phyloP scores from a whole-genome alignment of 2,797 vertebrate genomes.

The Gymnoscopelus braueri region DNA sequence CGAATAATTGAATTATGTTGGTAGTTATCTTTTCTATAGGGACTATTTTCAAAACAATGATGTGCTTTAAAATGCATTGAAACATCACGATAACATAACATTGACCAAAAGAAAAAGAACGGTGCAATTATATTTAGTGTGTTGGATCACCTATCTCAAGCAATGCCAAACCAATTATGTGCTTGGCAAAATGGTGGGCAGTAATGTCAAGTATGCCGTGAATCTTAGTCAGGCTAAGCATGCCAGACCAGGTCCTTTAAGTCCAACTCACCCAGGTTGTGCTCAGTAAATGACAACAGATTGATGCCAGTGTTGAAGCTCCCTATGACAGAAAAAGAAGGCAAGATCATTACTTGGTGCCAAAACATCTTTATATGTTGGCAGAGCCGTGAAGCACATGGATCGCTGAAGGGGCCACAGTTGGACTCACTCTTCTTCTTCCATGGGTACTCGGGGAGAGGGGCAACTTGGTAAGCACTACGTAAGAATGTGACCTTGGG shows the following conservation, averaged over 20 bases:
- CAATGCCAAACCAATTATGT: not conserved
- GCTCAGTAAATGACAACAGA: conserved; percentile 75
- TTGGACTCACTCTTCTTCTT: conserved; percentile 74
- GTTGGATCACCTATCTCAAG: not conserved
- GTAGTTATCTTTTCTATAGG: too few relatives aligned
- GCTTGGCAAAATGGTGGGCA: too few relatives aligned
- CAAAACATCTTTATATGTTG: not conserved
- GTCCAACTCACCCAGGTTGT: conserved; percentile 72
- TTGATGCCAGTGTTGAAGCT: conserved; percentile 70
- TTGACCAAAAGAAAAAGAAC: too few relatives aligned
- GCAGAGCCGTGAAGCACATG: conserved; percentile 6
- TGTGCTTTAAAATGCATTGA: too few relatives aligned
- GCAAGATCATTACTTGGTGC: not conserved
- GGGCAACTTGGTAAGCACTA: conserved; percentile 66
- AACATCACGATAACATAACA: too few relatives aligned
- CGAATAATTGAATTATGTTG: too few relatives aligned
- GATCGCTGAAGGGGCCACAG: not conserved
- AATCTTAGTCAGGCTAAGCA: too few relatives aligned
- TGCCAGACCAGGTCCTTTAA: too few relatives aligned
- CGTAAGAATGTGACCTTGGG: conserved; percentile 41
- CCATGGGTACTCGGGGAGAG: conserved; percentile 61
- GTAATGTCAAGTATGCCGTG: too few relatives aligned
- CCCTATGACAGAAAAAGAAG: conserved; percentile 56
- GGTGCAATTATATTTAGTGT: too few relatives aligned
- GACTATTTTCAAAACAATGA: too few relatives aligned